phyloP scores from a whole-genome alignment of 2,113 vertebrate species.

The Haemorhous mexicanus region DNA sequence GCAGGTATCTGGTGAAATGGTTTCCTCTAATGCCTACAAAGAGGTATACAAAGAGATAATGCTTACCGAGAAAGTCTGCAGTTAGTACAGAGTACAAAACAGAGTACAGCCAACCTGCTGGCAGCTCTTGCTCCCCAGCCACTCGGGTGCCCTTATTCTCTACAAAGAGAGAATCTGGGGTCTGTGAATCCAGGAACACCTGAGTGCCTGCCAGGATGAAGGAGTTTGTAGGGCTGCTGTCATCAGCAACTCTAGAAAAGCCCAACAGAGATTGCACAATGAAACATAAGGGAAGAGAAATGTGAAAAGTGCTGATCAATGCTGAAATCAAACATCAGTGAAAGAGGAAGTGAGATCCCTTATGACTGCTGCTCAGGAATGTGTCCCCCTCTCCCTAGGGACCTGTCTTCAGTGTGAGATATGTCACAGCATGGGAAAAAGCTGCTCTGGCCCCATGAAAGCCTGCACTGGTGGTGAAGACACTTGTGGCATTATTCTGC shows the following conservation, averaged over 20 bases:
- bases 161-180: background rate
- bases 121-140: background rate
- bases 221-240: background rate
- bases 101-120: background rate
- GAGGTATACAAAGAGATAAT: background rate
- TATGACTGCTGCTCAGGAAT: background rate
- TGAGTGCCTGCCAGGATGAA: background rate
- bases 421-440: conserved; percentile 28
- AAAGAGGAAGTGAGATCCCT: background rate
- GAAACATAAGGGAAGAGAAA: background rate
- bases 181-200: background rate
- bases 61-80: background rate
- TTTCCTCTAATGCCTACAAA: background rate
- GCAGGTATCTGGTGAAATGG: background rate
- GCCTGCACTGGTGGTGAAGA: conserved; percentile 16
- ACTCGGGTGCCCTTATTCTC: background rate
- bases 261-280: background rate
- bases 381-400: background rate
- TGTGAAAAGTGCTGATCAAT: background rate
- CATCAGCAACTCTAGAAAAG: background rate
- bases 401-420: conserved; percentile 23
- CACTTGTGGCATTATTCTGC: conserved; percentile 5
- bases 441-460: conserved; percentile 16
- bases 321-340: background rate
- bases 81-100: background rate